Conservation (phyloP, 2,113 vertebrate species). For the Trogon surrucura region DNA sequence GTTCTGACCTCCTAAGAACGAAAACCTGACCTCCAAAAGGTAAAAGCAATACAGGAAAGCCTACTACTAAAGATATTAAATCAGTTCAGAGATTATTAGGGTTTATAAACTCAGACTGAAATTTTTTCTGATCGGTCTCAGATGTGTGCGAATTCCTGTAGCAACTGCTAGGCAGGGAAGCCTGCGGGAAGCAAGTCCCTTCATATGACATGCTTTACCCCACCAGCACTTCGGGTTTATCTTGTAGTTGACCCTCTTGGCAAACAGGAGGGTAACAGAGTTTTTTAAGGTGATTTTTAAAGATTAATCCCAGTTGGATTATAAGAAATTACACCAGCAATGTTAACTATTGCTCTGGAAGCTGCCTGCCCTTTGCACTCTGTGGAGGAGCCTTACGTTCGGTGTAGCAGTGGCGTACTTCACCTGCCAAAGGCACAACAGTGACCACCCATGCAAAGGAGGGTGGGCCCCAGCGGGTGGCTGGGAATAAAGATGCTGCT, state of each 20-base stretch:
- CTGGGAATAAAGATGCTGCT: fast-evolving
- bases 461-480: fast-evolving
- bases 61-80: constrained; percentile 51
- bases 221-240: not conserved
- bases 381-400: not conserved
- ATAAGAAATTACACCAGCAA: not conserved
- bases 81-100: constrained; percentile 43
- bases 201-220: not conserved
- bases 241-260: not conserved
- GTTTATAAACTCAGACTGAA: constrained; percentile 27
- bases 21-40: constrained; percentile 42
- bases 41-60: constrained; percentile 55
- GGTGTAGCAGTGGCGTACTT: not conserved
- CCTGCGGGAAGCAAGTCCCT: not conserved
- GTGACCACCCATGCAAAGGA: fast-evolving
- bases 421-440: not conserved
- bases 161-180: not conserved
- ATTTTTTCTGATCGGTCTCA: constrained; percentile 41
- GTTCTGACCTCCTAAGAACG: constrained; percentile 36
- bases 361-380: not conserved
- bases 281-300: not conserved
- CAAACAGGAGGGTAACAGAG: not conserved
- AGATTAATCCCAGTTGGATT: not conserved
- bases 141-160: constrained; percentile 17
- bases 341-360: not conserved